Percentiles rank a stretch among this genome's conserved stretches.
phyloP scores from a whole-genome alignment of 2,797 vertebrate genomes.

The Myotis daubentonii region DNA sequence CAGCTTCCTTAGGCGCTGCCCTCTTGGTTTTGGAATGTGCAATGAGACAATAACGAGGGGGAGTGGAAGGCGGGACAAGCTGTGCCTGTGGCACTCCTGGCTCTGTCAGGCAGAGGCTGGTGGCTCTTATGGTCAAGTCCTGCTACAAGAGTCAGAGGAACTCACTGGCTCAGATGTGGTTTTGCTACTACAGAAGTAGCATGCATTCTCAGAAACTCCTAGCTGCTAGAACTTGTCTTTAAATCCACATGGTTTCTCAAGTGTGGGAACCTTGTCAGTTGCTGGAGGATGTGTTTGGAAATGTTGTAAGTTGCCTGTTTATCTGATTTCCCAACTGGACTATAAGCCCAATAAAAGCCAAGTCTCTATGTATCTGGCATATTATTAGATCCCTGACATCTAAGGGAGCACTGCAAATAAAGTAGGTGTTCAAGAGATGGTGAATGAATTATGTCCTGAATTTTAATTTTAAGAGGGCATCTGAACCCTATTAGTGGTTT shows the following conservation, averaged over 20 bases:
- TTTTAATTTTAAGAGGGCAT: neutral
- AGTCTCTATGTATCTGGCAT: neutral
- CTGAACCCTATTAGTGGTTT: neutral
- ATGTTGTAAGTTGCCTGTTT: neutral
- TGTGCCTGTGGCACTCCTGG: no score
- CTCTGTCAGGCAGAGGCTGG: neutral
- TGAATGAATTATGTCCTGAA: neutral
- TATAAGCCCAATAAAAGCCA: neutral
- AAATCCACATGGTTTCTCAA: neutral
- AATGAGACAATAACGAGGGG: neutral
- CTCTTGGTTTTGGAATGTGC: neutral
- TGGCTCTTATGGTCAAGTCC: neutral
- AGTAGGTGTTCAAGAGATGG: neutral
- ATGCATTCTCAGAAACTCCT: neutral
- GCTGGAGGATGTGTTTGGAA: neutral
- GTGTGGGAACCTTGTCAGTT: neutral
- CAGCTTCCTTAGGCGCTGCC: neutral
- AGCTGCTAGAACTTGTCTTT: conserved; percentile 1
- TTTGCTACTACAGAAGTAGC: neutral
- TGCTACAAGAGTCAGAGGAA: neutral
- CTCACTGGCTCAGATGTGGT: neutral
- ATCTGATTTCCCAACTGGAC: neutral
- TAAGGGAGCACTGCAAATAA: neutral
- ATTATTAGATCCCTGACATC: neutral
- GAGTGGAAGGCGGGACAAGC: neutral